Conservation (phyloP, 2,888 invertebrate species). For the Neoaliturus tenellus region DNA sequence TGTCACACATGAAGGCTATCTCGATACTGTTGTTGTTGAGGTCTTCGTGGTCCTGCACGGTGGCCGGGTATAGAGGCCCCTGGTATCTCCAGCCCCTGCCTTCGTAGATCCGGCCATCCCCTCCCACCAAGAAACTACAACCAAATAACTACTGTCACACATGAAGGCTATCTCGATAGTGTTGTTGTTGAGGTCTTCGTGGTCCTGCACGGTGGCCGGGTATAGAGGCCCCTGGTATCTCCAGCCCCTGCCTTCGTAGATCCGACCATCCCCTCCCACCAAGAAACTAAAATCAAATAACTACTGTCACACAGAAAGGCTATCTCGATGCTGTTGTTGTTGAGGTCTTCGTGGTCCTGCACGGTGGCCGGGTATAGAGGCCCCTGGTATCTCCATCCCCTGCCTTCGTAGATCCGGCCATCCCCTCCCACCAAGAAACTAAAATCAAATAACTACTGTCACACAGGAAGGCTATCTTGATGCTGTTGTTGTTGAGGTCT, state of each 20-base stretch:
- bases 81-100: neutral
- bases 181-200: neutral
- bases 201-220: neutral
- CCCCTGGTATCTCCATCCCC: neutral
- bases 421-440: constrained; percentile 9
- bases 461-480: no score
- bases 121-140: constrained; percentile 1
- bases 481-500: neutral
- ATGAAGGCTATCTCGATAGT: no score
- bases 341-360: neutral
- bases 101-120: neutral
- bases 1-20: no score
- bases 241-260: neutral
- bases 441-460: no score
- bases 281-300: no score
- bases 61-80: neutral
- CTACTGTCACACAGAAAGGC: no score
- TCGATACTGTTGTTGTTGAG: constrained; percentile 5
- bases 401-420: neutral
- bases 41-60: neutral
- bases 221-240: neutral
- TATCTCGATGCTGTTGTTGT: no score
- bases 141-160: no score
- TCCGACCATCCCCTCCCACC: neutral
- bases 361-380: neutral